Evolutionary conservation across 2,797 vertebrate genomes (phyloP), one percentile per base, ranked within the genome.

Genomic region (Sebastes kiyomatsui): DNA sequence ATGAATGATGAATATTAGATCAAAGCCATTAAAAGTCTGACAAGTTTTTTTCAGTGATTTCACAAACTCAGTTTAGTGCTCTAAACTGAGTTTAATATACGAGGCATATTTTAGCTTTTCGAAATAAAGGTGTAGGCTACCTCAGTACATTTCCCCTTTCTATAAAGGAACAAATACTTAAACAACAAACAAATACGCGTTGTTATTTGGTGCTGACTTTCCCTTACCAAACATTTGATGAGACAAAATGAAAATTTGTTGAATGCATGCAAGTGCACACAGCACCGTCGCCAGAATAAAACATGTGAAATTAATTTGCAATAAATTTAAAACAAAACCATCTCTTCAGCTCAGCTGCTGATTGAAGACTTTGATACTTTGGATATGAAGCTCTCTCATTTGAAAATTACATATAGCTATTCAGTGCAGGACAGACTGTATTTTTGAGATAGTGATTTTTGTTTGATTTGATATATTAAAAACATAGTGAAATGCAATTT

Each of bases 1-100:
- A 46, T 18, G 4, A 59, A 66, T 33, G 42, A 75, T 42, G 22
- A 70, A 74, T 71, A 73, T 82, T 22, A 61, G 61, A 77, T 85
- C 33, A 79, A 79, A 75, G 49, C 27, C 25, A 67, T 20, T 70
- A 4, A 79, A 73, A 82, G 33, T 70, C 67, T 20, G 30, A 11
- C n/a, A 54, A 61, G 49, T 38, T 64, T 75, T 55, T 60, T 30
- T 25, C 11, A 30, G 61, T 32, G 33, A 67, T 38, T 77, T 77
- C 5, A 69, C 22, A 60, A 68, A 54, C 16, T 35, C 22, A 38
- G 12, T 77, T 67, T 6, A 32, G 67, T 52, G 33, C 42, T 71
- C 42, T 46, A 46, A 46, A 46, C 16, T 18, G 16, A 46, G 42
- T 46, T 46, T 18, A 83, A 77, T 28, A 28, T 22, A 60, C 2